These are phyloP conservation scores for Ophiothrix spiculata DNA, from an alignment of 35 echinoderm and acorn worm species.

Conservation along the genomic window DNA sequence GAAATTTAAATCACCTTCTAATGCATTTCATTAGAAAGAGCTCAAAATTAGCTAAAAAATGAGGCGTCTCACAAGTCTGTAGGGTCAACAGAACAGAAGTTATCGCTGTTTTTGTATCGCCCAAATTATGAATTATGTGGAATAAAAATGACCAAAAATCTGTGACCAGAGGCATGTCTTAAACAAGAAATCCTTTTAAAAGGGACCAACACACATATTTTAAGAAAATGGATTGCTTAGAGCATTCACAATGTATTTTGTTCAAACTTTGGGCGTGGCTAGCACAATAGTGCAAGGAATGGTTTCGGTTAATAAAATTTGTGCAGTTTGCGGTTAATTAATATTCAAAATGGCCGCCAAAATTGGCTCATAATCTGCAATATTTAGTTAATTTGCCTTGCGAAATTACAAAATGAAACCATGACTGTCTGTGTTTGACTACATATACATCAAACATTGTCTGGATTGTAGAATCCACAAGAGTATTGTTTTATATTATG, in stretches of 20 bases:
- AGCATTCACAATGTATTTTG: background rate
- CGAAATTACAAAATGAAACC: background rate
- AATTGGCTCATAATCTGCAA: background rate
- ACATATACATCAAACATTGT: background rate
- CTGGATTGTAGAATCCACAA: background rate
- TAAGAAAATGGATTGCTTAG: background rate
- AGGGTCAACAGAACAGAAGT: slow-evolving; percentile 14
- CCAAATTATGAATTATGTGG: background rate
- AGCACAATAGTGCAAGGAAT: background rate
- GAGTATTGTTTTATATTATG: background rate
- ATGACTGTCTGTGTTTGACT: background rate
- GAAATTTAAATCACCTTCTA: background rate
- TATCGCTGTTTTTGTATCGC: slow-evolving; percentile 11
- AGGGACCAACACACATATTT: background rate
- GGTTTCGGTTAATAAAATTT: background rate
- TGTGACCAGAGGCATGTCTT: background rate
- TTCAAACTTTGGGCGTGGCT: background rate
- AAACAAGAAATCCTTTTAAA: background rate
- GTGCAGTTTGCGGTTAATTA: background rate
- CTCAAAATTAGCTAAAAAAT: slow-evolving; percentile 18
- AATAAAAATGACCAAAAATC: background rate
- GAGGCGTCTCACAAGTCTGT: slow-evolving; percentile 2
- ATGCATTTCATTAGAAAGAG: slow-evolving; percentile 11
- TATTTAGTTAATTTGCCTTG: background rate
- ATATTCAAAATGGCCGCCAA: background rate